Conservation (phyloP, 2,888 invertebrate species). For the Epirrhoe tristata region DNA sequence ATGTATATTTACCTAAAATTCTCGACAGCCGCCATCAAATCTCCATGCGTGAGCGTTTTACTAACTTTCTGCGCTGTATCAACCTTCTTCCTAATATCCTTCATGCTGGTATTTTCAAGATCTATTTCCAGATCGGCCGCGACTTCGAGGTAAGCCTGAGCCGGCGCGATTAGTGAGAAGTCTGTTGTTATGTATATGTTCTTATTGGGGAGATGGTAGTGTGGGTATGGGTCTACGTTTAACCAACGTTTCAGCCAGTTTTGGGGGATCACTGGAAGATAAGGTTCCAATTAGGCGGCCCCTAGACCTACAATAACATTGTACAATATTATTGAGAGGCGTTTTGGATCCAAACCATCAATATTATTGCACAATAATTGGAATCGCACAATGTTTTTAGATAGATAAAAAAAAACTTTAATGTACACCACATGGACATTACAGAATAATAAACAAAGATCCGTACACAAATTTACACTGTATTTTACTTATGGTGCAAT, state of each 20-base stretch:
- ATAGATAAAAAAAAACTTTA: too few relatives aligned
- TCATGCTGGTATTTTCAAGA: conserved; percentile 56
- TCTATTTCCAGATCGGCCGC: conserved; percentile 64
- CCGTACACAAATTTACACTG: too few relatives aligned
- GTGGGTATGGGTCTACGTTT: conserved; percentile 79
- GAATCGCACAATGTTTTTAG: too few relatives aligned
- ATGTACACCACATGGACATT: too few relatives aligned
- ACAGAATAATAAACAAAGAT: too few relatives aligned
- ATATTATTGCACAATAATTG: too few relatives aligned
- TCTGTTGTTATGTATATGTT: conserved; percentile 91
- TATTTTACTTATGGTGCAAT: too few relatives aligned
- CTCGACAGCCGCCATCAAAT: conserved; percentile 73
- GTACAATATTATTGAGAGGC: background rate
- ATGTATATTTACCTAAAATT: conserved; percentile 65
- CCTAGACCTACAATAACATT: too few relatives aligned
- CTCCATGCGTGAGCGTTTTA: conserved; percentile 59
- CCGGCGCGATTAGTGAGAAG: conserved; percentile 85
- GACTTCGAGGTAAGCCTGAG: conserved; percentile 61
- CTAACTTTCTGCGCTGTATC: conserved; percentile 41
- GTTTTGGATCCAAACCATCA: background rate
- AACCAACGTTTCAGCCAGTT: conserved; percentile 88
- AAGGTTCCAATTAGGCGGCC: too few relatives aligned
- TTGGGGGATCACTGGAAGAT: conserved; percentile 82
- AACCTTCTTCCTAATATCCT: conserved; percentile 69
- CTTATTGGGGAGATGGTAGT: conserved; percentile 88